Evolutionary conservation across 2,113 vertebrate species (phyloP).

Genomic region (Grammomys surdaster): DNA sequence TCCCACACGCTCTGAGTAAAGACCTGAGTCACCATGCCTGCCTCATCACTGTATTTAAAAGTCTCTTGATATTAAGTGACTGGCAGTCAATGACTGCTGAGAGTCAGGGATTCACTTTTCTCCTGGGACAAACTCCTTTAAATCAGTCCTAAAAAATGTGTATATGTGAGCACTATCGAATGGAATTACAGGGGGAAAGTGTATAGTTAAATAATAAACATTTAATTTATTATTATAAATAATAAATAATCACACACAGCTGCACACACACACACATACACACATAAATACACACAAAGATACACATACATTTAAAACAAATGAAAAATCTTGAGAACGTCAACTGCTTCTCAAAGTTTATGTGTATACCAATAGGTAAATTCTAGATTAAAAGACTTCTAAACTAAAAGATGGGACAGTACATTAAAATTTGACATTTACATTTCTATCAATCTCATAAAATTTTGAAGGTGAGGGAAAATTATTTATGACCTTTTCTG

Average conservation of each 20-base stretch:
- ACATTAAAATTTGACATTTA: not conserved
- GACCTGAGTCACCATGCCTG: not conserved
- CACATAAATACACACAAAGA: not conserved
- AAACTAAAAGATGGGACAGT: not conserved
- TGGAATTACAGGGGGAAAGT: not conserved
- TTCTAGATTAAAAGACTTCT: not conserved
- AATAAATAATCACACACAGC: not conserved
- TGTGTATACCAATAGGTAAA: not conserved
- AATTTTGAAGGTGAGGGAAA: not conserved
- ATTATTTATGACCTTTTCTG: not conserved
- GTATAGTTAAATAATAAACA: not conserved
- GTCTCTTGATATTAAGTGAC: too few species aligned
- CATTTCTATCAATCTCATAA: conserved; percentile 14
- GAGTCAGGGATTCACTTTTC: not conserved
- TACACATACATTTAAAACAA: not conserved
- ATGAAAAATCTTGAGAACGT: not conserved
- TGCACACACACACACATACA: not conserved
- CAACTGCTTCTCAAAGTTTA: not conserved
- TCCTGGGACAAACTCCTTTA: not conserved
- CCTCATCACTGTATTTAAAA: not conserved
- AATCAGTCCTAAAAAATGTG: not conserved
- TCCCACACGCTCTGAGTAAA: not conserved
- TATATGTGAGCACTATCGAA: not conserved
- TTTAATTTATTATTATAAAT: not conserved
- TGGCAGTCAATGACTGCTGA: not conserved